Conservation (phyloP, 2,113 vertebrate species). For the Helogale parvula region DNA sequence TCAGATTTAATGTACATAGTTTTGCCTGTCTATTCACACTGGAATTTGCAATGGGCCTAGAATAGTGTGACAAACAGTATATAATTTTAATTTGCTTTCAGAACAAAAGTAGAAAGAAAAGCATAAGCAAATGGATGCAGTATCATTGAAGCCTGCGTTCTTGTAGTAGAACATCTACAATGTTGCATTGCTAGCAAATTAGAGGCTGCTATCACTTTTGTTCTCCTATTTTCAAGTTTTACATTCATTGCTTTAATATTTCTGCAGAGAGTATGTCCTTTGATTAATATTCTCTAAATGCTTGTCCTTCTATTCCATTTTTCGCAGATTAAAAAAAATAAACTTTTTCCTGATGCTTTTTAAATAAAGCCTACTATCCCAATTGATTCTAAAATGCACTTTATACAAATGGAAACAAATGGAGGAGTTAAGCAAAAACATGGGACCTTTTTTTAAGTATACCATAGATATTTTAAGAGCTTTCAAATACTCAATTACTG, state of each 20-base stretch:
- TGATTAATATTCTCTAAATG: slow-evolving; percentile 75
- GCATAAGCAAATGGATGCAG: neutral
- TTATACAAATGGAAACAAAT: slow-evolving; percentile 81
- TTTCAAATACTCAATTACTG: slow-evolving; percentile 79
- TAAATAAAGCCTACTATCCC: slow-evolving; percentile 58
- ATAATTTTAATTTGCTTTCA: neutral
- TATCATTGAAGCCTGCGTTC: neutral
- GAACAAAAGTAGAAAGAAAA: neutral
- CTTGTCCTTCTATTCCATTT: slow-evolving; percentile 61
- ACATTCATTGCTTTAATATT: slow-evolving; percentile 26
- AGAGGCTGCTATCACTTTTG: neutral
- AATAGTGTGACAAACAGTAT: neutral
- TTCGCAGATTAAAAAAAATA: slow-evolving; percentile 7
- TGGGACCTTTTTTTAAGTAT: slow-evolving; percentile 66
- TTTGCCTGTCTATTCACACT: neutral
- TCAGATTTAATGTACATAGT: neutral
- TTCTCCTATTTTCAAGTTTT: neutral
- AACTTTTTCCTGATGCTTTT: slow-evolving; percentile 70
- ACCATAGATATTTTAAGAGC: slow-evolving; percentile 77
- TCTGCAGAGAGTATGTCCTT: slow-evolving; percentile 8
- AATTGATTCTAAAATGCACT: slow-evolving; percentile 81
- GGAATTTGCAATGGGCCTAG: neutral
- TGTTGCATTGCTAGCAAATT: neutral
- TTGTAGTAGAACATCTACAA: neutral
- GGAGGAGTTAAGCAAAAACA: slow-evolving; percentile 80